A percentile compares a stretch with the other conserved stretches of the same genome.
Conservation (phyloP, 2,888 invertebrate species). For the Oligia strigilis region DNA sequence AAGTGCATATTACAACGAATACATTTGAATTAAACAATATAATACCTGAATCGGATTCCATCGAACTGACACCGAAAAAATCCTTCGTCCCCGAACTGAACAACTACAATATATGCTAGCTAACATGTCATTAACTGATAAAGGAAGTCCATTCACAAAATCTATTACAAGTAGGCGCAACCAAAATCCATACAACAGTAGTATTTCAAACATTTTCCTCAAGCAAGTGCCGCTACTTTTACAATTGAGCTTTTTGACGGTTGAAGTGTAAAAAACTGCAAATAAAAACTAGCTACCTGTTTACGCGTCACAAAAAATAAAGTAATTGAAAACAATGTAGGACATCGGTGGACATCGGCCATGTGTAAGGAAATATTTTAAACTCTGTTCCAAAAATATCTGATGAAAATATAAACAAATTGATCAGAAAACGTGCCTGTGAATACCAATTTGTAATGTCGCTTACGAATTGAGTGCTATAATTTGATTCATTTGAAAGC, state of each 20-base stretch:
- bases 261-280: constrained; percentile 53
- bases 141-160: constrained; percentile 22
- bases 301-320: constrained; percentile 54
- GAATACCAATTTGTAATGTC: neutral
- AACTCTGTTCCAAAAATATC: neutral
- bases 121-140: constrained; percentile 30
- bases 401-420: neutral
- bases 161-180: constrained; percentile 32
- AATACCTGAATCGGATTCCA: neutral
- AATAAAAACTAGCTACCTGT: constrained; percentile 54
- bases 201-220: constrained; percentile 69
- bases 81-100: neutral
- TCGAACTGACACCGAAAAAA: neutral
- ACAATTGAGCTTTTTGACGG: constrained; percentile 55
- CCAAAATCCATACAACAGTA: constrained; percentile 25
- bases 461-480: neutral
- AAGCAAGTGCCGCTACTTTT: constrained; percentile 64
- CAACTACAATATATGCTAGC: neutral
- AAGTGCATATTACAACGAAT: neutral
- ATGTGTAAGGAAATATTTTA: neutral
- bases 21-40: neutral
- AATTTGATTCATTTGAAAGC: neutral
- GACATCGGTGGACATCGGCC: constrained; percentile 44
- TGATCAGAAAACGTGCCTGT: neutral
- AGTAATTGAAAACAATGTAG: constrained; percentile 58